Evolutionary conservation across 2,888 invertebrate species (phyloP), one percentile per base, ranked within the genome.

Genomic region (Plutella xylostella): DNA sequence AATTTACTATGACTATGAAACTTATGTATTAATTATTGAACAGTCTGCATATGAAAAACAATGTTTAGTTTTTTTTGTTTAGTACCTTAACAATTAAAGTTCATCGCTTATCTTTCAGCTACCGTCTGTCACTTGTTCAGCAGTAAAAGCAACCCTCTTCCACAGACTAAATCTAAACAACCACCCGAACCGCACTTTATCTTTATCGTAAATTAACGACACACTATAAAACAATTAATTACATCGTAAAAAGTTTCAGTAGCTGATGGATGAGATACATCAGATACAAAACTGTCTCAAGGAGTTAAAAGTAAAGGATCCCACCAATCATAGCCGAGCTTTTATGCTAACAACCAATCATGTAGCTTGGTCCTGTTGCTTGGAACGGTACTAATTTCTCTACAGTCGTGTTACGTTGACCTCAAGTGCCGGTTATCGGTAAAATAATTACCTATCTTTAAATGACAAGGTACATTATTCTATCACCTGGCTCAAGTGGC

Each of bases 191-290:
- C 60, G 54, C 64, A 67, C n/a, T 63, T 72, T 72, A 78, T 78
- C 76, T 75, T 65, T 65, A 71, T 68, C 62, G 65, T 59, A 55
- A 68, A 68, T 66, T 69, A 65, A 72, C 65, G 63, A 60, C 65
- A 49, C 12, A 56, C 57, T 62, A 72, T 77, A 70, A 76, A 80
- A 78, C 64, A 69, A 75, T 75, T 79, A 77, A 82, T 72, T 65
- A 58, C 58, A 60, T 55, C 63, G 70, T 79, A 66, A 77, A 79
- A 72, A 63, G 49, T 51, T 65, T 12, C 75, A 60, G 75, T 70
- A 69, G 76, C 63, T 54, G 60, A 58, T 55, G 60, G 58, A 60
- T 58, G 61, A 56, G 52, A 57, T 48, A n/a, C n/a, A n/a, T n/a
- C n/a, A n/a, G n/a, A n/a, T 44, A 53, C 54, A 52, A 56, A 56